Evolutionary conservation across 1,140 invertebrate species (phyloP), one percentile per base, ranked within the genome.

Genomic region (Coenobita brevimanus): DNA sequence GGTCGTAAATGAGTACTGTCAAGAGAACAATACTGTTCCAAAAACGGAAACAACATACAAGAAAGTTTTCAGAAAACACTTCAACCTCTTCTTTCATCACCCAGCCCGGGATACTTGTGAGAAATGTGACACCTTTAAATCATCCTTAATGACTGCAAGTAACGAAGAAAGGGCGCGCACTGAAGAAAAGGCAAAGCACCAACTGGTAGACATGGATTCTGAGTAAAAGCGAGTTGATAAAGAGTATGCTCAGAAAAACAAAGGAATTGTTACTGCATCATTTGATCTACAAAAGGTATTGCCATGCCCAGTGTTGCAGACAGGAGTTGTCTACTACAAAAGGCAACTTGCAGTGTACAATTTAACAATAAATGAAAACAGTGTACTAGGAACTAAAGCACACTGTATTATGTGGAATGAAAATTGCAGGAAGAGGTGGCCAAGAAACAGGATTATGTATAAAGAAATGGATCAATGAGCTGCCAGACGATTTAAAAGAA

Each of bases 311-410:
- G 30, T 27, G 13, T 13, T 27, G 41, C 73, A 76, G 43, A 83
- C 67, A 73, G 82, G 64, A 71, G n/a, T 73, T 27, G 57, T 83
- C 27, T 83, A 73, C 64, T 83, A 73, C 67, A 83, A 73, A 46
- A 83, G 67, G 73, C 82, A 83, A 73, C 82, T 83, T 83, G 67
- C 67, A 50, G 67, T 83, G 43, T 73, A 50, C 50, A 83, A 73
- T 38, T 54, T 73, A 83, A 83, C 82, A 36, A 50, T 83, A 38
- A 50, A 50, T 83, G 43, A 43, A 83, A 82, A 57, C 10, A 50
- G 82, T 83, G 67, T 83, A 62, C 60, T 67, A 1, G 36, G 79
- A 64, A 41, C 15, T 67, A n/a, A 67, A 82, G 62, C 78, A 80
- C 78, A 79, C 46, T 80, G 50, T 15, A 60, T 24, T 46, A 80